These are phyloP conservation scores for Dasypus novemcinctus DNA, from an alignment of 2,113 vertebrate genomes.

Conservation along the genomic window DNA sequence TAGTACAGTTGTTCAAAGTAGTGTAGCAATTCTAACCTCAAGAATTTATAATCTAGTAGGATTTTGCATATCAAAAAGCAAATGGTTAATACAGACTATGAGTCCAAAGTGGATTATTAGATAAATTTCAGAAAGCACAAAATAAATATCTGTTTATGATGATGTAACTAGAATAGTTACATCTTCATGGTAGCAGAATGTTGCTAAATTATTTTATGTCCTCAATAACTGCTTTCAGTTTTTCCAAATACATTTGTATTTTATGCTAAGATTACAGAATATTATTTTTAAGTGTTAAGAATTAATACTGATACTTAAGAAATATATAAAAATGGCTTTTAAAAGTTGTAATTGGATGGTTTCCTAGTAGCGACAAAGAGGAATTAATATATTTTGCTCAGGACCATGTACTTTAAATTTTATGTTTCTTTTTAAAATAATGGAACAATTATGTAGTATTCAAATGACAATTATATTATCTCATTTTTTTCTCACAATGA, in stretches of 20 bases:
- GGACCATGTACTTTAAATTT: not conserved
- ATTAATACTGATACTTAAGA: not conserved
- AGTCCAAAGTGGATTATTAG: not conserved
- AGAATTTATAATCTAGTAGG: not conserved
- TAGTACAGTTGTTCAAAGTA: not conserved
- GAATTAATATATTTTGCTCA: not conserved
- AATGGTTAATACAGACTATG: not conserved
- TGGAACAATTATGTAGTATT: not conserved
- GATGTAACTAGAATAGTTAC: not conserved
- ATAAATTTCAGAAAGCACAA: not conserved
- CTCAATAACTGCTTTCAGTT: not conserved
- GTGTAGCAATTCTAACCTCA: not conserved
- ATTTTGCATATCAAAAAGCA: not conserved
- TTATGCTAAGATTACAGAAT: conserved; percentile 11
- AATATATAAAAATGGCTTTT: not conserved
- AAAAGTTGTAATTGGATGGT: not conserved
- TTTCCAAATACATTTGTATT: not conserved
- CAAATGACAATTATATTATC: conserved; percentile 33
- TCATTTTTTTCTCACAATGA: conserved; percentile 6
- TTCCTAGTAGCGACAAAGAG: not conserved
- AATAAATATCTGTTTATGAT: not conserved
- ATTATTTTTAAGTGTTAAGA: not conserved
- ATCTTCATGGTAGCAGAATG: not conserved
- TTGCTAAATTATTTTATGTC: not conserved
- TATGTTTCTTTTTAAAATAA: conserved; percentile 49